Evolutionary conservation across 2,113 vertebrate genomes (phyloP).

Genomic region (Bubo blakistoni): DNA sequence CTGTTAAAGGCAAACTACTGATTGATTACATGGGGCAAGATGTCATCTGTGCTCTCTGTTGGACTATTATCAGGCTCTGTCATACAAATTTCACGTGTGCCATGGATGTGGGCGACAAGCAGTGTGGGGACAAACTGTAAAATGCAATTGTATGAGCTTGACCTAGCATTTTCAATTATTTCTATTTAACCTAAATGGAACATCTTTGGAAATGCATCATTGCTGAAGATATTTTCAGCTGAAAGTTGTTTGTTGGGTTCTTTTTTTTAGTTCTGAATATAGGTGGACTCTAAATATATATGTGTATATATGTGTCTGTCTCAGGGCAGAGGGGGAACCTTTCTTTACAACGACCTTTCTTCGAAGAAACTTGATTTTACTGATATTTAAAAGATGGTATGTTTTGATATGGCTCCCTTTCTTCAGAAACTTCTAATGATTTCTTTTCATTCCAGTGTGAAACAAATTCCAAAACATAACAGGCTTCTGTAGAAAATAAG

Average conservation of each 20-base stretch:
- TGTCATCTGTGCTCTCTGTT: background rate
- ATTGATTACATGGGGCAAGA: background rate
- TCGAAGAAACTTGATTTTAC: background rate
- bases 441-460: background rate
- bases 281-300: background rate
- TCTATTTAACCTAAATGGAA: background rate
- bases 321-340: background rate
- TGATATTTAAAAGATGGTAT: accelerated
- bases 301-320: accelerated
- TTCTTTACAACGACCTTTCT: background rate
- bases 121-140: background rate
- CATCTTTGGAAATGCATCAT: background rate
- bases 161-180: background rate
- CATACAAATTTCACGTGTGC: background rate
- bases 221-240: background rate
- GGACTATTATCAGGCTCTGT: background rate
- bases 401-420: background rate
- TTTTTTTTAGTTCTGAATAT: background rate
- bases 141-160: background rate
- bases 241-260: background rate
- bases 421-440: background rate
- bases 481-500: background rate
- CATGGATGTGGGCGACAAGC: background rate
- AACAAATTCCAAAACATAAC: background rate
- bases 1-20: background rate